Evolutionary conservation across 1,140 invertebrate species (phyloP), one percentile per base, ranked within the genome.

Genomic region (Chionoecetes opilio): DNA sequence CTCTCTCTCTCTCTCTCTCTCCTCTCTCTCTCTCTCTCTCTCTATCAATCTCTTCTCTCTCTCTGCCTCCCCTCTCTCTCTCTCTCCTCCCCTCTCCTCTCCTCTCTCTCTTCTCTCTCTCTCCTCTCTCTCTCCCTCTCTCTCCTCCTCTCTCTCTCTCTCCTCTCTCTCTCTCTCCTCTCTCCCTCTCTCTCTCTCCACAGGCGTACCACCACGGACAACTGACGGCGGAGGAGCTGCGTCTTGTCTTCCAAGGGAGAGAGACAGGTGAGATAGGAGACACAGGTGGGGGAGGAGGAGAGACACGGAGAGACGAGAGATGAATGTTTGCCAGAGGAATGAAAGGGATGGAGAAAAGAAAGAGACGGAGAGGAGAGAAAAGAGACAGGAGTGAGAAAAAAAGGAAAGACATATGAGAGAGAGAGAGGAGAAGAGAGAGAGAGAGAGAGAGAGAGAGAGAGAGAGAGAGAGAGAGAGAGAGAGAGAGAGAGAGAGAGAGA

Each of bases 161-260:
- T 34, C 41, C 46, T 34, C 41, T 34, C 32, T 75, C 31, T 91
- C 35, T 75, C 41, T 41, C 35, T 31, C 29, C 35, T 31, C 29
- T 90, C 29, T 90, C 29, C 21, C 46, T 38, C 46, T 90, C 34
- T 90, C 38, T 37, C 46, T 38, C 46, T 90, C 37, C 31, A 2
- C 37, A 46, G 88, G 34, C 17, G 11, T 17, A 1, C 6, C 6
- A 17, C 21, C 26, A 14, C 17, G 37, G 37, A n/a, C 17, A n/a
- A 41, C 9, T 93, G 84, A 32, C 92, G 31, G 29, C 14, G 84
- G 92, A 93, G 92, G 92, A 93, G 84, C 84, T 87, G 41, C 21
- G 84, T 41, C 9, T 38, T n/a, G 84, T 93, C 11, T 93, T 93
- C 31, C 41, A 85, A 14, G 92, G 34, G 37, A 46, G 37, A 32